These are phyloP conservation scores for Oreortyx pictus DNA, from an alignment of 2,797 vertebrate genomes.

Conservation along the genomic window DNA sequence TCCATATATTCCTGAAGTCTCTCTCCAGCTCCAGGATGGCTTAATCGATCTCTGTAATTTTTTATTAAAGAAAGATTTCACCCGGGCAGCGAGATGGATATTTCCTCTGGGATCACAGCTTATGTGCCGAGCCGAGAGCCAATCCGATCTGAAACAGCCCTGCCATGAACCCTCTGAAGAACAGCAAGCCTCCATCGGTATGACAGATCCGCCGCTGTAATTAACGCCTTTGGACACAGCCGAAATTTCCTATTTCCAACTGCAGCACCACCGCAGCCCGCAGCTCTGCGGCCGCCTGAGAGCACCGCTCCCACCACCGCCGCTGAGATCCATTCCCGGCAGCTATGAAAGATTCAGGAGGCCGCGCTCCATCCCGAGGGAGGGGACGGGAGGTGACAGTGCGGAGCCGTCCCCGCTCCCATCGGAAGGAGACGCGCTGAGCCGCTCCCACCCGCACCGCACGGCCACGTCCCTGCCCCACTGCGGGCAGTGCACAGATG, in stretches of 20 bases:
- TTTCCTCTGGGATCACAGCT: constrained; percentile 20
- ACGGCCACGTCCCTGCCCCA: too few relatives aligned
- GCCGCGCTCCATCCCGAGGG: not conserved
- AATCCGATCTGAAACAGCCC: not conserved
- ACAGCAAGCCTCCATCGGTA: not conserved
- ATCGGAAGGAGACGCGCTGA: not conserved
- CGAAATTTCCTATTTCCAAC: constrained; percentile 34
- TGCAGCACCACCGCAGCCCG: constrained; percentile 28
- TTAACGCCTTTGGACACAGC: constrained; percentile 8
- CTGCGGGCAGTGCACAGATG: too few relatives aligned
- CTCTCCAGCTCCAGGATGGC: not conserved
- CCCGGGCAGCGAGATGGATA: not conserved
- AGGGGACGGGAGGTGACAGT: accelerated
- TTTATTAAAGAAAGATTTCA: constrained; percentile 13
- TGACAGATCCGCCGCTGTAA: constrained; percentile 20
- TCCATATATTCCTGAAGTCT: not conserved
- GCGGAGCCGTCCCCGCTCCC: not conserved
- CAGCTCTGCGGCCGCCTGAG: not conserved
- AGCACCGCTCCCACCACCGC: not conserved
- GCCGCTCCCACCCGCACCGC: not conserved
- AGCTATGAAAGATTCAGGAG: not conserved
- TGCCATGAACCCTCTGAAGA: constrained; percentile 9
- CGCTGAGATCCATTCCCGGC: not conserved
- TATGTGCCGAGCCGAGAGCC: not conserved
- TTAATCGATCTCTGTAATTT: constrained; percentile 2